Evolutionary conservation across 2,888 invertebrate genomes (phyloP).

Genomic region (Neria commutata): DNA sequence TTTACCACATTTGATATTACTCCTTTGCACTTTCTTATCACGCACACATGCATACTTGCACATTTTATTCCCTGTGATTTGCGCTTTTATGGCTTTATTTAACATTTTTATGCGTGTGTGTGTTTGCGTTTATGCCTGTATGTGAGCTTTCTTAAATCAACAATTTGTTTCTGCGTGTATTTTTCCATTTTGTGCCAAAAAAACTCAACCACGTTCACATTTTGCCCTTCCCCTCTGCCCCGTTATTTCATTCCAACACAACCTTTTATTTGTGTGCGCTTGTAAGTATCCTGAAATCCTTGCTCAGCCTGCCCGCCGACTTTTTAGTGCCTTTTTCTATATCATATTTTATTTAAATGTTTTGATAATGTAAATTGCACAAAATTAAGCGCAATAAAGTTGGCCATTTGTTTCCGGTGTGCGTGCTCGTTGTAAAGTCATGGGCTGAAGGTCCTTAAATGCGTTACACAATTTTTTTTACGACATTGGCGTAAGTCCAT

Average conservation of each 20-base stretch:
- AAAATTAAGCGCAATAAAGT: constrained; percentile 7
- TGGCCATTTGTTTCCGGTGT: background rate
- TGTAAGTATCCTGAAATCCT: background rate
- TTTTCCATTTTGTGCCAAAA: too few species aligned
- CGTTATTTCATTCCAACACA: background rate
- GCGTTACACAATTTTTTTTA: too few species aligned
- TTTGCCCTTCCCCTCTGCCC: too few species aligned
- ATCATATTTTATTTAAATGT: constrained; percentile 23
- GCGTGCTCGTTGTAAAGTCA: too few species aligned
- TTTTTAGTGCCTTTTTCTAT: background rate
- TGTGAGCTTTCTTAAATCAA: constrained; percentile 1
- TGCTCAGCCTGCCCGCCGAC: background rate
- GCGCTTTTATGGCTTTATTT: constrained; percentile 36
- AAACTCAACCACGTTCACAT: too few species aligned
- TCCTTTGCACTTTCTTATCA: background rate
- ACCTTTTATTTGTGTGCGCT: too few species aligned
- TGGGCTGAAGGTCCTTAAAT: too few species aligned
- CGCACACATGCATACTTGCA: background rate
- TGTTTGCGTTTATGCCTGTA: background rate
- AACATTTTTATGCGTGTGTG: constrained; percentile 15
- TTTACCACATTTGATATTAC: background rate
- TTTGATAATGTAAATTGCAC: constrained; percentile 21
- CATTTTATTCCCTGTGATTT: too few species aligned
- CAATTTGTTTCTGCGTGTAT: constrained; percentile 11
- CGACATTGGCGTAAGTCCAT: too few species aligned